Evolutionary conservation across 35 echinoderm and acorn worm genomes (phyloP), one percentile per base, ranked within the genome.

Genomic region (Heliocidaris erythrogramma): DNA sequence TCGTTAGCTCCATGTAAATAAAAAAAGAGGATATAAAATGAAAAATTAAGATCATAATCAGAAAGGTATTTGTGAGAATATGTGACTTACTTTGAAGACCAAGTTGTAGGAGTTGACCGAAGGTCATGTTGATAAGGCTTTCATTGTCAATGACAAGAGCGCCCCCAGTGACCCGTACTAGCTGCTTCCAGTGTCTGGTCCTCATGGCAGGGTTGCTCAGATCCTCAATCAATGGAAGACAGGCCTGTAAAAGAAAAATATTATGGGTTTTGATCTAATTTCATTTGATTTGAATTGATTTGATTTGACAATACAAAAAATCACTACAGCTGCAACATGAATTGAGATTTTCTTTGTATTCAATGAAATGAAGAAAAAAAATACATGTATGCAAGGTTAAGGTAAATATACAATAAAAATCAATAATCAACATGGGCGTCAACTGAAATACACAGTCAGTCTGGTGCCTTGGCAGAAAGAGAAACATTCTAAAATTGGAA

Each of bases 161-260:
- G 93, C 96, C 98, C 65, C 98, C 98, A 93, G 97, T 99, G 30
- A 99, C 97, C n/a, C 98, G 94, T 27, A 99, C 98, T 27, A 99
- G 94, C 94, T 99, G 98, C 60, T 99, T 99, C 98, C 98, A 99
- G 88, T 99, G 98, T 32, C 98, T 92, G 47, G 98, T 97, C 13
- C 98, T 94, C 98, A 99, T 99, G 18, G 96, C 98, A 30, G 95
- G 98, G 94, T 99, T 99, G 65, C 98, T 99, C 16, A 99, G 95
- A 60, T 99, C 98, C 92, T 99, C 98, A 87, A 99, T 99, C 78
- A 99, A 93, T 30, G 98, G 98, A 29, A 99, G 93, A 91, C 94
- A 97, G 1, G 98, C 98, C 98, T 99, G 92, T 2, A 94, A 93
- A 49, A 50, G 85, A 69, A 52, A 52, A 47, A 29, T 49, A n/a